These are phyloP conservation scores for Pica pica DNA, from an alignment of 2,113 vertebrate genomes.

Conservation along the genomic window DNA sequence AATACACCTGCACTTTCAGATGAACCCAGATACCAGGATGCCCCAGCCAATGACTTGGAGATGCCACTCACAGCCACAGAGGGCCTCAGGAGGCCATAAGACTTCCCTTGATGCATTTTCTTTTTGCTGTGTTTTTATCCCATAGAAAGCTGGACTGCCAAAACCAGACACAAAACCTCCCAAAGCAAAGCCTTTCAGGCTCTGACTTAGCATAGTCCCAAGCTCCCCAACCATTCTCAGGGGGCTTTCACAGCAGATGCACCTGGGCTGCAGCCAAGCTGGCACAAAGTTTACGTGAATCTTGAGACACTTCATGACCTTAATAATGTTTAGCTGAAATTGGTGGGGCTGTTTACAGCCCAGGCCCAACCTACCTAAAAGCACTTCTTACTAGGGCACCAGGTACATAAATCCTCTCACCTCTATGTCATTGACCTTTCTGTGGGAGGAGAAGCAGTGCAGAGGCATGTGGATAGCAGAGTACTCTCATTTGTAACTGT, in stretches of 20 bases:
- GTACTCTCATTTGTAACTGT: background rate
- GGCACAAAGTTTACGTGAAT: slow-evolving; percentile 12
- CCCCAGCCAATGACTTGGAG: background rate
- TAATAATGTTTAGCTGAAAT: slow-evolving; percentile 13
- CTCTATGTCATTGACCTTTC: slow-evolving; percentile 64
- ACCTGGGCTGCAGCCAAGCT: slow-evolving; percentile 7
- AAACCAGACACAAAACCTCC: background rate
- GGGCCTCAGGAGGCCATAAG: background rate
- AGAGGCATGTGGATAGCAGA: slow-evolving; percentile 2
- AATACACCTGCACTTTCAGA: background rate
- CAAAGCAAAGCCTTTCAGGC: background rate
- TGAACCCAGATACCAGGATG: background rate
- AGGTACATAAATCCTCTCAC: slow-evolving; percentile 5
- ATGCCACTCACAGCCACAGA: background rate
- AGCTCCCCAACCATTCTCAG: background rate
- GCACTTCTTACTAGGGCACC: slow-evolving; percentile 3
- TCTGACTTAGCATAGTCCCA: background rate
- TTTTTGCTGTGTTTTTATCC: background rate
- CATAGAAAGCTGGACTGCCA: background rate
- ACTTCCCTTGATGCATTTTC: background rate
- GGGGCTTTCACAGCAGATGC: background rate
- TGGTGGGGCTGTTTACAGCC: slow-evolving; percentile 20
- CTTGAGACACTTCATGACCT: slow-evolving; percentile 45
- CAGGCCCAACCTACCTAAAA: background rate
- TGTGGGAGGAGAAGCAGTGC: background rate